Conservation (phyloP, 2,888 invertebrate species). For the Lasioglossum vierecki region DNA sequence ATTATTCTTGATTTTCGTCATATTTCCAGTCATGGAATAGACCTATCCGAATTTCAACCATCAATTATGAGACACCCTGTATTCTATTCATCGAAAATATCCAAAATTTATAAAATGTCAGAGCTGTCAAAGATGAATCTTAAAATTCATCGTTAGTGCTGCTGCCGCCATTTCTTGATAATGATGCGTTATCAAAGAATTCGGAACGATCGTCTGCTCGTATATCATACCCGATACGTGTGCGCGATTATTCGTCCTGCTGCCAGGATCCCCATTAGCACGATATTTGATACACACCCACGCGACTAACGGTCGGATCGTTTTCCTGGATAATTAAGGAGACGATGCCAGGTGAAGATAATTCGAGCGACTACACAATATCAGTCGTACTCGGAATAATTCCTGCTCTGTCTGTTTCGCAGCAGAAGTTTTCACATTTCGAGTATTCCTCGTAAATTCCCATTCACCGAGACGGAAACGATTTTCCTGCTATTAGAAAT, state of each 20-base stretch:
- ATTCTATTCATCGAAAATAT: no score
- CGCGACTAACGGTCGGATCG: constrained; percentile 43
- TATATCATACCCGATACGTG: not conserved
- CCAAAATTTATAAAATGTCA: not conserved
- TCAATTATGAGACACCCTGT: no score
- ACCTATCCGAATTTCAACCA: no score
- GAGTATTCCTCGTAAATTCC: not conserved
- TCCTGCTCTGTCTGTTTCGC: not conserved
- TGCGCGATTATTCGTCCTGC: not conserved
- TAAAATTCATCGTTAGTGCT: not conserved
- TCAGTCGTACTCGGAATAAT: not conserved
- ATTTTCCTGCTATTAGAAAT: no score
- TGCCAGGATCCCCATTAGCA: constrained; percentile 17
- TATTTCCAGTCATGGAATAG: no score
- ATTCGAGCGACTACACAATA: not conserved
- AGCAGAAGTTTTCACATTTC: not conserved
- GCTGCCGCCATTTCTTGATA: not conserved
- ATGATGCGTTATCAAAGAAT: not conserved
- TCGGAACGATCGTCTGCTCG: not conserved
- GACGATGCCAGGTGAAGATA: constrained; percentile 2
- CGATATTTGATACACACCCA: constrained; percentile 58
- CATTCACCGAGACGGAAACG: no score
- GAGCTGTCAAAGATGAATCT: no score
- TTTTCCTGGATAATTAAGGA: constrained; percentile 62
- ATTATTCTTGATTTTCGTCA: no score